Evolutionary conservation across 2,888 invertebrate species (phyloP).

Genomic region (Subacronicta megacephala): DNA sequence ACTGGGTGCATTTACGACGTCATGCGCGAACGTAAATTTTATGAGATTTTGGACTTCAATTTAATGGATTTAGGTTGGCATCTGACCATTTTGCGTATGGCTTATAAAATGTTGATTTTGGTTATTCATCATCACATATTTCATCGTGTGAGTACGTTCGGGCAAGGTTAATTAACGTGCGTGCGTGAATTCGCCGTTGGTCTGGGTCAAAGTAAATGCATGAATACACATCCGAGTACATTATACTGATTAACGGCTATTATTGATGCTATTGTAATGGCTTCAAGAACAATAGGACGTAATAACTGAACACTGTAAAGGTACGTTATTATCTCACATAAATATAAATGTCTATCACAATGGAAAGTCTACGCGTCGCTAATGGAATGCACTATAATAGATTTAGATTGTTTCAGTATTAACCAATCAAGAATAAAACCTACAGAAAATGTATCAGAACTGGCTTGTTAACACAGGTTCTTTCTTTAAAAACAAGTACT

Average conservation of each 20-base stretch:
- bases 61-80: conserved; percentile 71
- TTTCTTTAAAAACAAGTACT: too few species aligned
- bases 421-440: neutral
- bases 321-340: conserved; percentile 40
- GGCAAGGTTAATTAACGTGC: conserved; percentile 61
- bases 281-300: conserved; percentile 52
- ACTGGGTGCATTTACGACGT: conserved; percentile 80
- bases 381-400: conserved; percentile 2
- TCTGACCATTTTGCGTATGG: conserved; percentile 71
- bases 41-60: conserved; percentile 76
- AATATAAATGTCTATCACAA: conserved; percentile 14
- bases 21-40: conserved; percentile 82
- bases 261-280: conserved; percentile 55
- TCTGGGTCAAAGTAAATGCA: conserved; percentile 63
- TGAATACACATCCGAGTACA: conserved; percentile 31
- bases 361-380: conserved; percentile 27
- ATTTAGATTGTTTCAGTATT: neutral
- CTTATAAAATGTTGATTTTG: conserved; percentile 63
- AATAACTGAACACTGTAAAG: conserved; percentile 42
- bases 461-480: too few species aligned
- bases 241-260: conserved; percentile 46
- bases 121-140: conserved; percentile 24
- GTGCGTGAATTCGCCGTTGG: conserved; percentile 56
- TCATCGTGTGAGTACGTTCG: conserved; percentile 39
- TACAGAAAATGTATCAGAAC: too few species aligned